These are phyloP conservation scores for Cantharis rustica DNA, from an alignment of 2,888 invertebrate species.

Conservation along the genomic window DNA sequence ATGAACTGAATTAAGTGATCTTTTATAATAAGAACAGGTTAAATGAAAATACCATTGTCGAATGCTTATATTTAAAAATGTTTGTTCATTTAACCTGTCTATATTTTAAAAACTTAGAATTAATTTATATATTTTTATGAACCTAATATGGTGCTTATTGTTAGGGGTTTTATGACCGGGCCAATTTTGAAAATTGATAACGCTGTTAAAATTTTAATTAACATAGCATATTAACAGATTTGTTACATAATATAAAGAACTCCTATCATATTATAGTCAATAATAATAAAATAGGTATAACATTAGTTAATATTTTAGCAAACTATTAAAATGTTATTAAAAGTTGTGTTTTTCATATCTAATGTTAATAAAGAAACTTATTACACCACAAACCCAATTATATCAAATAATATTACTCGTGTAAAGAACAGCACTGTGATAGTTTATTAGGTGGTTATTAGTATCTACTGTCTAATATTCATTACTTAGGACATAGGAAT, in stretches of 20 bases:
- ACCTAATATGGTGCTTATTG: not conserved
- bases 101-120: too few relatives aligned
- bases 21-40: too few relatives aligned
- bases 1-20: too few relatives aligned
- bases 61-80: too few relatives aligned
- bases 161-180: not conserved
- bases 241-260: not conserved
- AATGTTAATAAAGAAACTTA: not conserved
- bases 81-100: too few relatives aligned
- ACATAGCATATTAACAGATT: not conserved
- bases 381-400: not conserved
- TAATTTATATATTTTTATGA: too few relatives aligned
- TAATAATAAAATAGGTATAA: not conserved
- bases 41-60: too few relatives aligned
- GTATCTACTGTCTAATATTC: not conserved
- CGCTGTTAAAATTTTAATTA: not conserved
- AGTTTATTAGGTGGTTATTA: not conserved
- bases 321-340: not conserved
- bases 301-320: not conserved
- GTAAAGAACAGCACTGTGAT: not conserved
- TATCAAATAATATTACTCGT: not conserved
- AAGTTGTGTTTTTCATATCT: not conserved
- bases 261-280: not conserved
- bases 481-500: too few relatives aligned
- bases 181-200: not conserved